A percentile compares a stretch with the other conserved stretches of the same genome.
These are phyloP conservation scores for Vimba vimba DNA, from an alignment of 2,113 vertebrate genomes.

Conservation along the genomic window DNA sequence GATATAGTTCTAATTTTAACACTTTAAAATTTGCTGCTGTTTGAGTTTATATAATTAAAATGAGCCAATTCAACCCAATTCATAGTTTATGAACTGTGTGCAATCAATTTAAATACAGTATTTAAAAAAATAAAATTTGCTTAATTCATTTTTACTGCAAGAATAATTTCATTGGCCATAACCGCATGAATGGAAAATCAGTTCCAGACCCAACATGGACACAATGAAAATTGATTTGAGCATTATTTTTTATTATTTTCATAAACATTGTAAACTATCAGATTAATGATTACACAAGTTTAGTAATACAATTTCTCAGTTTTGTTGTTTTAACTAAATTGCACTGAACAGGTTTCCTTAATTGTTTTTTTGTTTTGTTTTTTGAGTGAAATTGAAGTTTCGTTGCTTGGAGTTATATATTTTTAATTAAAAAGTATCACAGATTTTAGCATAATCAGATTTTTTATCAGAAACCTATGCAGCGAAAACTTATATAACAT, in stretches of 20 bases:
- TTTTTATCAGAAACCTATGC: not conserved
- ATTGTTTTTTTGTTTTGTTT: too few relatives aligned
- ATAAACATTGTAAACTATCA: too few relatives aligned
- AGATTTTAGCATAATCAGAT: not conserved
- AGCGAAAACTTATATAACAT: not conserved
- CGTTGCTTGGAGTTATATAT: not conserved
- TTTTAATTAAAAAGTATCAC: not conserved
- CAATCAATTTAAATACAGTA: not conserved
- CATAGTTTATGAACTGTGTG: not conserved
- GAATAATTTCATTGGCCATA: not conserved
- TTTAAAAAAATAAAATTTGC: not conserved
- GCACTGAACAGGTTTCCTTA: not conserved
- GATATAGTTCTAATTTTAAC: not conserved
- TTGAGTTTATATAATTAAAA: too few relatives aligned
- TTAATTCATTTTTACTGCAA: not conserved
- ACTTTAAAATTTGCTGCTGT: too few relatives aligned
- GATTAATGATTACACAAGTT: not conserved
- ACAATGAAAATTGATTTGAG: not conserved
- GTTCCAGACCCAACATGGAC: not conserved
- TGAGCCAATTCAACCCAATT: too few relatives aligned
- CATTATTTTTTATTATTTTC: not conserved
- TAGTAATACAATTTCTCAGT: too few relatives aligned
- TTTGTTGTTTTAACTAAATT: not conserved
- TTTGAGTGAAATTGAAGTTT: not conserved
- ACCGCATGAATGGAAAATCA: not conserved